A percentile compares a stretch with the other conserved stretches of the same genome.
These are phyloP conservation scores for Griposia aprilina DNA, from an alignment of 2,888 invertebrate species.

Conservation along the genomic window DNA sequence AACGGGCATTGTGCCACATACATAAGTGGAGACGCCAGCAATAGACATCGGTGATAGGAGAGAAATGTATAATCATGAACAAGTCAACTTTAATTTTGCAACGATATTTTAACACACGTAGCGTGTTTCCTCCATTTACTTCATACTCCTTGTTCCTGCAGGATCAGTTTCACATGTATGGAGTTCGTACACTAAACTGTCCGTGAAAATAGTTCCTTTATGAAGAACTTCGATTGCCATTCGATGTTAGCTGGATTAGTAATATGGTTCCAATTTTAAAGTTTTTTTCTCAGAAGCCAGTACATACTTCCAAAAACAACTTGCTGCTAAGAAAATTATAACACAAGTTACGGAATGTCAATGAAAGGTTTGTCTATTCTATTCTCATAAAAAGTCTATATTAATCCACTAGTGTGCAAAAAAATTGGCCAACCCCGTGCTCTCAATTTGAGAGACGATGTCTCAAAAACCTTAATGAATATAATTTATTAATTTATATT, in stretches of 20 bases:
- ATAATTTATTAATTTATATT: no score
- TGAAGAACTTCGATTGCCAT: conserved; percentile 31
- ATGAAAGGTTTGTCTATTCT: no score
- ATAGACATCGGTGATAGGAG: not conserved
- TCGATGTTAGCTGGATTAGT: conserved; percentile 35
- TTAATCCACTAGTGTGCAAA: no score
- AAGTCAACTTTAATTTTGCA: not conserved
- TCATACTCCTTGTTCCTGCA: conserved; percentile 14
- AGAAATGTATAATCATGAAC: not conserved
- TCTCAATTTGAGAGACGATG: no score
- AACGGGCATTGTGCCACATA: not conserved
- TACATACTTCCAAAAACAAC: not conserved
- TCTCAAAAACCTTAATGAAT: no score
- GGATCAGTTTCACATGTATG: conserved; percentile 34
- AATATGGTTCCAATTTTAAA: conserved; percentile 18
- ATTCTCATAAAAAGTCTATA: no score
- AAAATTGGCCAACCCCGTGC: no score
- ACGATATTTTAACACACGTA: not conserved
- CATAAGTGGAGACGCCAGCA: not conserved
- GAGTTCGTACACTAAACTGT: conserved; percentile 8
- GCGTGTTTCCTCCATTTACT: conserved; percentile 21
- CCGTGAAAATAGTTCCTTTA: conserved; percentile 35
- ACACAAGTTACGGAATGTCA: not conserved
- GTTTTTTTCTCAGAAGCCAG: conserved; percentile 1
- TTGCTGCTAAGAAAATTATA: not conserved